Percentiles rank a stretch among this genome's conserved stretches.
phyloP scores from a whole-genome alignment of 2,888 invertebrate genomes.

The Drosophila koepferae region DNA sequence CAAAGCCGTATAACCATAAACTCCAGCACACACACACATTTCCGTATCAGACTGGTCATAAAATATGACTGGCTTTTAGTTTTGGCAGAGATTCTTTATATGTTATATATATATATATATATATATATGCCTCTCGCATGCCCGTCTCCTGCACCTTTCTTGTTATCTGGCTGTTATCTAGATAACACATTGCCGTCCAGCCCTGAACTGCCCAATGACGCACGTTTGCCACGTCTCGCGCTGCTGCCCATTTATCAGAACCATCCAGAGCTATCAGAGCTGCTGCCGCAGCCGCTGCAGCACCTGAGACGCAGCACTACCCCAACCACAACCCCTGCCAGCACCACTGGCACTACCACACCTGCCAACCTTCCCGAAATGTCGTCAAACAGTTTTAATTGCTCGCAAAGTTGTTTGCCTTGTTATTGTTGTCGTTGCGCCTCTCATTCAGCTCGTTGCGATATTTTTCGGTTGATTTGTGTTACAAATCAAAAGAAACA shows the following conservation, averaged over 20 bases:
- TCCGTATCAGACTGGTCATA: slow-evolving; percentile 61
- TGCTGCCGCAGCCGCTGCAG: slow-evolving; percentile 5
- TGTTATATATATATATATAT: slow-evolving; percentile 9
- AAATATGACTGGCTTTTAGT: slow-evolving; percentile 48
- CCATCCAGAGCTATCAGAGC: slow-evolving; percentile 3
- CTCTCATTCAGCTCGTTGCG: slow-evolving; percentile 21
- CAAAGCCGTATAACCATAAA: slow-evolving; percentile 76
- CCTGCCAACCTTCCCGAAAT: slow-evolving; percentile 22
- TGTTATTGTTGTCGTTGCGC: slow-evolving; percentile 48
- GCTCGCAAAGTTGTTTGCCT: slow-evolving; percentile 72
- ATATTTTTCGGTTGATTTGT: slow-evolving; percentile 65
- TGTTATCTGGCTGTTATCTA: slow-evolving; percentile 69
- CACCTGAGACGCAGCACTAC: slow-evolving; percentile 3
- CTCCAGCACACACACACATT: slow-evolving; percentile 22
- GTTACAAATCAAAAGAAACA: slow-evolving; percentile 69
- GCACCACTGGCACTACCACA: not conserved
- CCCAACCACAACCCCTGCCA: not conserved
- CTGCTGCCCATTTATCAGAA: slow-evolving; percentile 51
- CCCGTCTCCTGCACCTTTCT: not conserved
- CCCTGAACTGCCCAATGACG: slow-evolving; percentile 72
- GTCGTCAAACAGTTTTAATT: slow-evolving; percentile 75
- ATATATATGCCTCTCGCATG: not conserved
- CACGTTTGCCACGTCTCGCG: slow-evolving; percentile 59
- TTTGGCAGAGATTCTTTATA: slow-evolving; percentile 68
- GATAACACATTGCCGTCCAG: slow-evolving; percentile 54